These are phyloP conservation scores for Dendrophyllia cribrosa DNA, from an alignment of 64 coral and sea anemone species.

Conservation along the genomic window DNA sequence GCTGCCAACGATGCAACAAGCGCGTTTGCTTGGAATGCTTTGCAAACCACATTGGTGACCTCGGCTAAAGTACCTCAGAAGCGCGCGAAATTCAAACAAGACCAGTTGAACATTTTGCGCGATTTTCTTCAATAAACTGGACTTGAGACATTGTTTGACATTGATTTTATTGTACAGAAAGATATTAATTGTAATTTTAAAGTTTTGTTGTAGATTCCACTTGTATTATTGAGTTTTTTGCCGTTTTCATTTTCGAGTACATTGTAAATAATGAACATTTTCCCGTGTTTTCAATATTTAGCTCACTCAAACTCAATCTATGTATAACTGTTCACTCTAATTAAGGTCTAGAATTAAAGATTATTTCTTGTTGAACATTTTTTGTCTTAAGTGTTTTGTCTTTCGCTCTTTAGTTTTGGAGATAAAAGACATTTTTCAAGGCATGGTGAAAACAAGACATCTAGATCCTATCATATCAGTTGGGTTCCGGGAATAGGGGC, in stretches of 20 bases:
- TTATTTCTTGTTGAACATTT: not conserved
- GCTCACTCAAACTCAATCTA: not conserved
- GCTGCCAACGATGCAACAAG: slow-evolving; percentile 20
- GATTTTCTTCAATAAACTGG: not conserved
- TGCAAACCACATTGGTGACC: not conserved
- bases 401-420: not conserved
- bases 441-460: not conserved
- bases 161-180: not conserved
- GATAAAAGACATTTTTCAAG: not conserved
- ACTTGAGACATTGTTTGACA: slow-evolving; percentile 5
- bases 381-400: not conserved
- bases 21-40: slow-evolving; percentile 20
- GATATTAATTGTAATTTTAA: not conserved
- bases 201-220: not conserved
- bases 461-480: not conserved
- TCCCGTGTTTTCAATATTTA: not conserved
- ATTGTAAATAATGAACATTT: not conserved
- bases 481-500: not conserved
- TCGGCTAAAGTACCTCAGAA: not conserved
- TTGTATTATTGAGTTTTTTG: not conserved
- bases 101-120: not conserved
- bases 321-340: not conserved
- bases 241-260: not conserved
- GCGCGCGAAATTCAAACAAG: slow-evolving; percentile 18
- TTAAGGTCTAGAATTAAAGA: not conserved